Evolutionary conservation across 1,140 invertebrate species (phyloP).

Genomic region (Gryon sp.): DNA sequence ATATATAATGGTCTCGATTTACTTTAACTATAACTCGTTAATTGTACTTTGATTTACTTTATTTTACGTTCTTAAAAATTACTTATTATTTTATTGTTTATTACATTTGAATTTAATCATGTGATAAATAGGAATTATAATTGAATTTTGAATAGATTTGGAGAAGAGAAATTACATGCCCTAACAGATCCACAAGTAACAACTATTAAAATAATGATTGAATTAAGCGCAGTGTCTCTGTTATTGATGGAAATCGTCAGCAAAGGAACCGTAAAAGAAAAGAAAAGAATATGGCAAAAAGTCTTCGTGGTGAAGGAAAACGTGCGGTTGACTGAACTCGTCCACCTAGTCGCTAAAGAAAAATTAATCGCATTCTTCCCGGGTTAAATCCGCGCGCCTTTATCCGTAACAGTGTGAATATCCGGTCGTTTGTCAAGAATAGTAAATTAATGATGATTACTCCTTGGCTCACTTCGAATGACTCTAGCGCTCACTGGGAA

Average conservation of each 20-base stretch:
- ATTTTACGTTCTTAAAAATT: too few relatives aligned
- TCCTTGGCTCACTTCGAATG: slow-evolving; percentile 66
- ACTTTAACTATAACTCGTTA: too few relatives aligned
- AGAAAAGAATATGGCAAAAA: slow-evolving; percentile 39
- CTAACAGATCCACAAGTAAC: too few relatives aligned
- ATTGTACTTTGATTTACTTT: too few relatives aligned
- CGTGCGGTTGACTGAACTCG: slow-evolving; percentile 67
- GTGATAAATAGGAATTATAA: too few relatives aligned
- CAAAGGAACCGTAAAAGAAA: slow-evolving; percentile 23
- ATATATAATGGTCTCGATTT: too few relatives aligned
- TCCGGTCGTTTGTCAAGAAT: slow-evolving; percentile 75
- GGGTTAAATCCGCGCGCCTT: slow-evolving; percentile 72
- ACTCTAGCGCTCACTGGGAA: slow-evolving; percentile 54
- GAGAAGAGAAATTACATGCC: too few relatives aligned
- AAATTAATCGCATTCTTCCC: slow-evolving; percentile 76
- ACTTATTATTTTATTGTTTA: too few relatives aligned
- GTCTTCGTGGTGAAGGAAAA: slow-evolving; percentile 55
- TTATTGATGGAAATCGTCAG: slow-evolving; percentile 53
- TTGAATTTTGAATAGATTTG: too few relatives aligned
- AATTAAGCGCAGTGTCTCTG: slow-evolving; percentile 29
- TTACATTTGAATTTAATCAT: too few relatives aligned
- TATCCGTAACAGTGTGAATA: slow-evolving; percentile 73
- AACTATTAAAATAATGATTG: slow-evolving; percentile 19
- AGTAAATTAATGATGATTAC: slow-evolving; percentile 77
- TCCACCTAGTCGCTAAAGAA: slow-evolving; percentile 68